phyloP scores from a whole-genome alignment of 1,140 invertebrate species.

The Rhyacophila brunnea region DNA sequence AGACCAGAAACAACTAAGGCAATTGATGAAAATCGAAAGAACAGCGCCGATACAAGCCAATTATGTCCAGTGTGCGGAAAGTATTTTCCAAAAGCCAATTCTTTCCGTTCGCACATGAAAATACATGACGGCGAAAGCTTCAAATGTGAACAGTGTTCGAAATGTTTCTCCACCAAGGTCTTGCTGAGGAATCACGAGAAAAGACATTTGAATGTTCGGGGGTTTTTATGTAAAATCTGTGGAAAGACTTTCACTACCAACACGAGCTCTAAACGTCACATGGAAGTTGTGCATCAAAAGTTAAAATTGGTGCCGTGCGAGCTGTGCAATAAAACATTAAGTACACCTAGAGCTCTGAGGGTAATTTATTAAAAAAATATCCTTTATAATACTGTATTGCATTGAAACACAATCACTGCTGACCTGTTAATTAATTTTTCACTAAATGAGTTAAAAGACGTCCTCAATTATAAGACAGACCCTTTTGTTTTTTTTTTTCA shows the following conservation, averaged over 20 bases:
- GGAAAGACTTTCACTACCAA: not conserved
- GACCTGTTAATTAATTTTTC: no score
- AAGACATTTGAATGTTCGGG: not conserved
- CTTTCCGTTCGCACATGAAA: not conserved
- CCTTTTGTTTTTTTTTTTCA: no score
- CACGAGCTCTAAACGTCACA: not conserved
- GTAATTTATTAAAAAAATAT: no score
- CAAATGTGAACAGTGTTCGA: not conserved
- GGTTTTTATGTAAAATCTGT: not conserved
- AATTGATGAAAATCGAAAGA: not conserved
- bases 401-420: no score
- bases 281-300: not conserved
- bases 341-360: no score
- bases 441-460: no score
- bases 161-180: not conserved
- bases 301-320: not conserved
- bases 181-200: not conserved
- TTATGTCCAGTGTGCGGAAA: not conserved
- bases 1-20: not conserved
- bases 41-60: not conserved
- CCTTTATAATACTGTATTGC: no score
- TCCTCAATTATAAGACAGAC: no score
- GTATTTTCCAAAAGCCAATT: not conserved
- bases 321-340: not conserved
- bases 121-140: not conserved